Evolutionary conservation across 2,113 vertebrate genomes (phyloP).

Genomic region (Gobius niger): DNA sequence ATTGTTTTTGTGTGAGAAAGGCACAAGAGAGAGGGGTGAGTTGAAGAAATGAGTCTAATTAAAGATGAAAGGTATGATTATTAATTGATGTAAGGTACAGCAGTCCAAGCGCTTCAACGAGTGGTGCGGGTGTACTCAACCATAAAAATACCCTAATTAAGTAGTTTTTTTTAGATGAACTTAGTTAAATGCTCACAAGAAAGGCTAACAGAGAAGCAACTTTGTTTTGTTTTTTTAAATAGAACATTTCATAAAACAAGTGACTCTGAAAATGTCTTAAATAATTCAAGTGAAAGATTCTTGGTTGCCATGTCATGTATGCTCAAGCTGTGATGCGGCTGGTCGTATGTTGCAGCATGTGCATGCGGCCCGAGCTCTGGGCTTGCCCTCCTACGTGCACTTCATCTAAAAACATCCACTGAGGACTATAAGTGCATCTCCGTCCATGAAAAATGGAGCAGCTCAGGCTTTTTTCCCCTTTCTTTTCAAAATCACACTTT

Average conservation of each 20-base stretch:
- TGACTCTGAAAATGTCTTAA: background rate
- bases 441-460: conserved; percentile 66
- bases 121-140: conserved; percentile 11
- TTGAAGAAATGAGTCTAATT: conserved; percentile 70
- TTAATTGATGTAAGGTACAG: conserved; percentile 72
- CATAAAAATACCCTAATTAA: background rate
- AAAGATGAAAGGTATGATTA: conserved; percentile 73
- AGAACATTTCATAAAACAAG: background rate
- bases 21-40: conserved; percentile 26
- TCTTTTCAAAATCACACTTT: conserved; percentile 43
- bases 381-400: conserved; percentile 23
- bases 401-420: conserved; percentile 30
- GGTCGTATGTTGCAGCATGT: background rate
- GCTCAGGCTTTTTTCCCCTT: conserved; percentile 36
- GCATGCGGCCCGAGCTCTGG: conserved; percentile 12
- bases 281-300: conserved; percentile 19
- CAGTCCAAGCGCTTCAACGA: conserved; percentile 31
- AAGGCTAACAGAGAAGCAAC: background rate
- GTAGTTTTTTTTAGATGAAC: background rate
- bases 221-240: background rate
- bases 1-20: conserved; percentile 13
- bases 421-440: conserved; percentile 27
- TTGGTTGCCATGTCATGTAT: conserved; percentile 9
- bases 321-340: background rate
- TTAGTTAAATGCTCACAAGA: background rate